Percentiles rank a stretch among this genome's conserved stretches.
phyloP scores from a whole-genome alignment of 2,797 vertebrate genomes.

The Malacoraja senta region DNA sequence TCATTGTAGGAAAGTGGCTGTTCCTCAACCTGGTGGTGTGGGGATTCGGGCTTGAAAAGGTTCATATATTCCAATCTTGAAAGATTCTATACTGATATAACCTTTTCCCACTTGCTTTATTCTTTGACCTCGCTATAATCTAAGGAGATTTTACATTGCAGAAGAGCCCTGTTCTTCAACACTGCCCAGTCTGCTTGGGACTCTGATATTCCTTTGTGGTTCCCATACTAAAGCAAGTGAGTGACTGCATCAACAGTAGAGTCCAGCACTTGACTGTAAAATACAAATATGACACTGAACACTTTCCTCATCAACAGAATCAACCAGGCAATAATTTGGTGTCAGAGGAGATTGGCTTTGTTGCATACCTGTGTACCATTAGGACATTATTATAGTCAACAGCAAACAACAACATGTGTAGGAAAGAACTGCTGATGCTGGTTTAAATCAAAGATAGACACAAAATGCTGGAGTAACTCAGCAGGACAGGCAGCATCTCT shows the following conservation, averaged over 20 bases:
- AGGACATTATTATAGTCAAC: not conserved
- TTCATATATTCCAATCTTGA: not conserved
- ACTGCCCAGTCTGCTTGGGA: no score
- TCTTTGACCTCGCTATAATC: not conserved
- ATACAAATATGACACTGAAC: not conserved
- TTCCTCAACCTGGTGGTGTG: no score
- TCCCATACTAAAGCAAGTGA: not conserved
- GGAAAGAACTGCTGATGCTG: no score
- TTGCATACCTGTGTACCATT: not conserved
- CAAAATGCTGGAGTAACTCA: no score
- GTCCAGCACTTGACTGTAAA: not conserved
- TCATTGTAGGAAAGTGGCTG: no score
- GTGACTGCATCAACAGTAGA: not conserved
- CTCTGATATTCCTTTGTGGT: no score
- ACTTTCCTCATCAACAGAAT: not conserved
- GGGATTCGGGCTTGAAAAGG: not conserved
- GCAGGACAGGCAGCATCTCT: no score
- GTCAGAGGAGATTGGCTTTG: not conserved
- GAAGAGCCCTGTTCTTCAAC: no score
- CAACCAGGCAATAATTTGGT: not conserved
- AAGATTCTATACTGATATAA: not conserved
- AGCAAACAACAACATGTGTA: no score
- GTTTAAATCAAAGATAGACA: no score
- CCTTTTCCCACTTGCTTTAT: not conserved
- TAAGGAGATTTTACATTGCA: not conserved